Percentiles rank a stretch among this genome's conserved stretches.
Evolutionary conservation across 2,888 invertebrate genomes (phyloP).

Genomic region (Lepidocyrtinus sp.): DNA sequence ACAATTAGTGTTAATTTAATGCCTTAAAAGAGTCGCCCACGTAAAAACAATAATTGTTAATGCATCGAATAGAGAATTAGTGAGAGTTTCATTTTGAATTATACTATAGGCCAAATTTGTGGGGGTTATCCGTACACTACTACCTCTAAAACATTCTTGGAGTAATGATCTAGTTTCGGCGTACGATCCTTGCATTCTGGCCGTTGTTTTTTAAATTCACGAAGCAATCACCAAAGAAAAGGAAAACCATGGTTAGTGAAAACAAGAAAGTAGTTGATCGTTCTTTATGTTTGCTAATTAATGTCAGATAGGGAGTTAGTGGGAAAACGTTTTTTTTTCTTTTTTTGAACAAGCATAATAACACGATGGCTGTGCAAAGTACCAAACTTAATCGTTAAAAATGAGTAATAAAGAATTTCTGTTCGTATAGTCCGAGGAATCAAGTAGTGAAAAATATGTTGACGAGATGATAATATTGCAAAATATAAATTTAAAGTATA

Average conservation of each 20-base stretch:
- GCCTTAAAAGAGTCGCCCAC: too few species aligned
- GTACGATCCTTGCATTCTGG: too few species aligned
- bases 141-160: too few species aligned
- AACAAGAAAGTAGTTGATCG: background rate
- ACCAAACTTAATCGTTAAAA: background rate
- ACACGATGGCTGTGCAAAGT: background rate
- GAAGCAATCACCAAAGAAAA: background rate
- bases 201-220: slow-evolving; percentile 10
- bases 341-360: slow-evolving; percentile 6
- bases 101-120: too few species aligned
- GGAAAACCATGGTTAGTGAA: slow-evolving; percentile 9
- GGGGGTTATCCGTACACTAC: too few species aligned
- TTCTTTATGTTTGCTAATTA: background rate
- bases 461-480: too few species aligned
- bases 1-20: too few species aligned
- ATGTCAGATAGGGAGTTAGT: too few species aligned
- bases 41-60: background rate
- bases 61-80: background rate
- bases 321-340: too few species aligned
- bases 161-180: too few species aligned
- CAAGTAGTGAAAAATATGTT: background rate
- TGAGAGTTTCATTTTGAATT: background rate
- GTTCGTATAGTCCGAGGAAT: background rate
- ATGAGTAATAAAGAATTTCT: background rate
- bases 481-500: too few species aligned